phyloP scores from a whole-genome alignment of 2,888 invertebrate species.

The Apeira syringaria region DNA sequence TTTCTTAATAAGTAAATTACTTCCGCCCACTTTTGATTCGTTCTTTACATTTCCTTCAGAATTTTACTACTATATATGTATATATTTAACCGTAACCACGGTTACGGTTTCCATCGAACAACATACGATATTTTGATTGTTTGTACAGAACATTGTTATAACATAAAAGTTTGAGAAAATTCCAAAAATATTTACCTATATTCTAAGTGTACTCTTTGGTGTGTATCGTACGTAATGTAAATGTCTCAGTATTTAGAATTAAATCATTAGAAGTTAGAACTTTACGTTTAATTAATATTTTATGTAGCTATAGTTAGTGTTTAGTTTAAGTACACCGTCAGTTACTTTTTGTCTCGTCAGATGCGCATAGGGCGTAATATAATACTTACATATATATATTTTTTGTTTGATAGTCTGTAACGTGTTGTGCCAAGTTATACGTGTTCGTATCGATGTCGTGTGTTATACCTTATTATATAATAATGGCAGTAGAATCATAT shows the following conservation, averaged over 20 bases:
- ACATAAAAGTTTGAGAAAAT: slow-evolving; percentile 35
- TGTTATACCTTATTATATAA: no score
- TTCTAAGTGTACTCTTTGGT: slow-evolving; percentile 42
- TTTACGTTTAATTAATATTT: slow-evolving; percentile 77
- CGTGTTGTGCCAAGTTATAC: slow-evolving; percentile 32
- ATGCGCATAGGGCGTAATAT: slow-evolving; percentile 37
- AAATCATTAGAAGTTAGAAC: slow-evolving; percentile 72
- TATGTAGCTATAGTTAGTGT: slow-evolving; percentile 63
- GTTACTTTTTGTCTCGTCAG: slow-evolving; percentile 54
- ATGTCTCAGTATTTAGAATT: slow-evolving; percentile 76
- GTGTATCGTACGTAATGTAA: slow-evolving; percentile 49
- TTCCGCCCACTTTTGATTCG: slow-evolving; percentile 28
- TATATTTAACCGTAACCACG: slow-evolving; percentile 33
- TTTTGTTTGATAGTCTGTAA: slow-evolving; percentile 37
- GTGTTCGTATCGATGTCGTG: slow-evolving; percentile 41
- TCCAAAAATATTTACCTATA: slow-evolving; percentile 29
- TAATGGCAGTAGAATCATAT: slow-evolving; percentile 14
- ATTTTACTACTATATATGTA: slow-evolving; percentile 32
- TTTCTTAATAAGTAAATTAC: not conserved
- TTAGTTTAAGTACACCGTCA: slow-evolving; percentile 63
- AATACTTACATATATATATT: slow-evolving; percentile 49
- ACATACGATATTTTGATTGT: slow-evolving; percentile 53
- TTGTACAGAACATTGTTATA: slow-evolving; percentile 64
- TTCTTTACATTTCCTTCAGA: slow-evolving; percentile 21
- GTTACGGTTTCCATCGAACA: no score